Evolutionary conservation across 1,140 invertebrate species (phyloP), one percentile per base, ranked within the genome.

Genomic region (Zaprionus kolodkinae): DNA sequence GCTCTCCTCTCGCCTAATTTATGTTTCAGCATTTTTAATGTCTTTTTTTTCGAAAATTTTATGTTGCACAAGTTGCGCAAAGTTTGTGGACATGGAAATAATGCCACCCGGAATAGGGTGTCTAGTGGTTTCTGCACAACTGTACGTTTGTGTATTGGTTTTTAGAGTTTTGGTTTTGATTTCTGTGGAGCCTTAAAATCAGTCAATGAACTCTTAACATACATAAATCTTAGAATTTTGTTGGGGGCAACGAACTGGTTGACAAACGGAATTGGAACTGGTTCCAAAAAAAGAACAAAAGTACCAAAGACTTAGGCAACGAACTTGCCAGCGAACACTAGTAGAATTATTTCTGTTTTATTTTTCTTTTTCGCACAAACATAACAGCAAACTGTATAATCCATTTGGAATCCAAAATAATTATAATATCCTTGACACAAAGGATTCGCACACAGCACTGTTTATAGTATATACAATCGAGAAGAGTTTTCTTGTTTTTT

Each of bases 281-380:
- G 52, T 30, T 27, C 15, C 2, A 11, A 50, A 21, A 52, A 1
- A 30, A 33, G 12, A 55, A 55, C 21, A 21, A 59, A 77, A 71
- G 9, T 66, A 72, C 66, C 45, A 80, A 78, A 80, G 71, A 79
- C 72, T 87, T 54, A 12, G 55, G 63, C 55, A 69, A 70, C 74
- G 61, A 76, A 65, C 63, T 65, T 65, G 33, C 62, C 62, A 60
- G 45, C 33, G 13, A 36, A 11, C 38, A 56, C 69, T 43, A 2
- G 13, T 27, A 68, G 27, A 30, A 48, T 40, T 9, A 12, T 60
- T 35, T 38, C 11, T 11, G 27, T 33, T 21, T 21, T 21, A 21
- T 1, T 11, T 38, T 27, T 52, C 36, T n/a, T 56, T 13, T n/a
- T 35, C 6, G 1, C 33, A 35, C 33, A 35, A 35, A 35, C 33